Conservation (phyloP, 2,113 vertebrate genomes). For the Sardina pilchardus region DNA sequence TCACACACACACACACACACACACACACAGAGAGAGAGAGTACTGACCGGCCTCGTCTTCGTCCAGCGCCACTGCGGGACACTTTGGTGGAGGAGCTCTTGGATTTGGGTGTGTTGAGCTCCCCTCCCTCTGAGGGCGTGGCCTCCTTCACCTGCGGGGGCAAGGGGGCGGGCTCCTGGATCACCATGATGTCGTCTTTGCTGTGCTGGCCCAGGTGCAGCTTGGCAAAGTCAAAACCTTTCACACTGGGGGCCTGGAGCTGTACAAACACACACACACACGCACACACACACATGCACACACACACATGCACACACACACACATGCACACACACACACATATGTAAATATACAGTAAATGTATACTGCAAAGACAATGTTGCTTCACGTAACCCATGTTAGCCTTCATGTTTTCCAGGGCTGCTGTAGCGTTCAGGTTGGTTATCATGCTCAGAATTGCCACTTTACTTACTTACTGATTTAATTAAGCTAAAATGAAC, state of each 20-base stretch:
- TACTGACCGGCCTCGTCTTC: conserved; percentile 84
- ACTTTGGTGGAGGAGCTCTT: conserved; percentile 82
- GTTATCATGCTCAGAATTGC: not conserved
- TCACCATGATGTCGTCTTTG: conserved; percentile 92
- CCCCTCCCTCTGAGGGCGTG: conserved; percentile 87
- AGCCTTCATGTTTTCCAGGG: not conserved
- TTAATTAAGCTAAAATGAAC: not conserved
- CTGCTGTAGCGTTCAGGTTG: not conserved
- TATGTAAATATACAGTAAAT: not conserved
- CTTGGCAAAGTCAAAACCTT: conserved; percentile 98
- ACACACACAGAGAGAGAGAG: not conserved
- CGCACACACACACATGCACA: conserved; percentile 23
- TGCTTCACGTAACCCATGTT: not conserved
- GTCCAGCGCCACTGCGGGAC: conserved; percentile 66
- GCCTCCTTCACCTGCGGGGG: conserved; percentile 83
- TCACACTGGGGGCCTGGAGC: conserved; percentile 95
- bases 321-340: not conserved
- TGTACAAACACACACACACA: conserved; percentile 56
- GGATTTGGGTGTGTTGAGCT: conserved; percentile 87
- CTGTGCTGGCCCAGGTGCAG: conserved; percentile 96
- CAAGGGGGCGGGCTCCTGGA: conserved; percentile 85
- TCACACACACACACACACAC: not conserved
- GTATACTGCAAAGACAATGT: not conserved
- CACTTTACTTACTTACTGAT: not conserved
- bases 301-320: not conserved